Percentiles rank a stretch among this genome's conserved stretches.
Evolutionary conservation across 2,888 invertebrate species (phyloP).

Genomic region (Apotomis capreana): DNA sequence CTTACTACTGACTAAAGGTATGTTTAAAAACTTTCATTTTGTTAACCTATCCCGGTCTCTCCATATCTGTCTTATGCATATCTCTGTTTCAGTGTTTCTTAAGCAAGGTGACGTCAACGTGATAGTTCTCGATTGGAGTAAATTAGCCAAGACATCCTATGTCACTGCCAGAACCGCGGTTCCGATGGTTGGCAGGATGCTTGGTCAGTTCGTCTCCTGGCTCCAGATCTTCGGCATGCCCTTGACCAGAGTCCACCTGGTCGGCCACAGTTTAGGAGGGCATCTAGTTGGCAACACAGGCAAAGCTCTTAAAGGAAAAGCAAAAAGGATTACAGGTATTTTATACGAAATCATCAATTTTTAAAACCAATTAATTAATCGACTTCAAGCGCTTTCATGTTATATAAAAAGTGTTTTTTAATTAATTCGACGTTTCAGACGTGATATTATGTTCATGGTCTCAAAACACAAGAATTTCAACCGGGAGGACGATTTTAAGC

Average conservation of each 20-base stretch:
- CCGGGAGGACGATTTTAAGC: no score
- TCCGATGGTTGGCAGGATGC: neutral
- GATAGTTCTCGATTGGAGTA: constrained; percentile 7
- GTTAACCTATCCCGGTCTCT: neutral
- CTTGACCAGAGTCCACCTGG: neutral
- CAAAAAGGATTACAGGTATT: neutral
- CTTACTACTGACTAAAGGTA: neutral
- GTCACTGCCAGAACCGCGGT: neutral
- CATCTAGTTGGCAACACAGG: constrained; percentile 9
- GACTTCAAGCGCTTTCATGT: no score
- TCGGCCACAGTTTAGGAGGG: constrained; percentile 4
- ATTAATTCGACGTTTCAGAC: no score
- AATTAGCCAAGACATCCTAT: neutral
- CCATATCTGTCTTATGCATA: no score
- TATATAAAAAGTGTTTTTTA: no score
- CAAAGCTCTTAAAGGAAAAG: neutral
- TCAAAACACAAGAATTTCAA: no score
- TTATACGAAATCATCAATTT: neutral
- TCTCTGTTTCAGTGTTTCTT: neutral
- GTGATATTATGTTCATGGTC: no score
- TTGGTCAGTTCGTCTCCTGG: constrained; percentile 1
- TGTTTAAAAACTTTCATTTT: neutral
- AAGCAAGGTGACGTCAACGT: neutral
- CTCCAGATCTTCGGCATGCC: neutral
- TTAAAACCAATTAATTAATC: no score